Evolutionary conservation across 1,140 invertebrate species (phyloP).

Genomic region (Tetragnatha versicolor): DNA sequence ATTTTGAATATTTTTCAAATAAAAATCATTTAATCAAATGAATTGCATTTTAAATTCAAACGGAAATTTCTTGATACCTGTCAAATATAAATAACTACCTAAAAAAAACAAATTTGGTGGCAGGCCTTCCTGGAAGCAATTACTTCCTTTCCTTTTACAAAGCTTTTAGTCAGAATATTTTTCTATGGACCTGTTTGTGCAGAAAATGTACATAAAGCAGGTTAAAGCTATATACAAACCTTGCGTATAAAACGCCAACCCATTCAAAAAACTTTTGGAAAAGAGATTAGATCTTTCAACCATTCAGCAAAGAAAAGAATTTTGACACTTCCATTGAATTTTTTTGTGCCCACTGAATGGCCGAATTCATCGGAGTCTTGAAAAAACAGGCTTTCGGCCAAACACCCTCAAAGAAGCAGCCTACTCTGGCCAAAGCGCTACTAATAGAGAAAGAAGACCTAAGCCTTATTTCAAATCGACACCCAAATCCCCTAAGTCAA

Average conservation of each 20-base stretch:
- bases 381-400: constrained; percentile 1
- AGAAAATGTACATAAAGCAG: neutral
- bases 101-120: neutral
- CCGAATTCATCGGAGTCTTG: constrained; percentile 17
- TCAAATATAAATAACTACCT: neutral
- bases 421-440: neutral
- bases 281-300: constrained; percentile 17
- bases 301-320: neutral
- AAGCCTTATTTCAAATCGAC: constrained; percentile 1
- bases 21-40: neutral
- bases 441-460: constrained; percentile 12
- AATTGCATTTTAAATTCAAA: neutral
- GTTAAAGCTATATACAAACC: neutral
- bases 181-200: neutral
- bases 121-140: too few species aligned
- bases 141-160: neutral
- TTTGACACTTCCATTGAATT: constrained; percentile 3
- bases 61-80: neutral
- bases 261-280: neutral
- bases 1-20: neutral
- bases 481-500: constrained; percentile 21
- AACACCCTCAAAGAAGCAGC: neutral
- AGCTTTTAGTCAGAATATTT: neutral
- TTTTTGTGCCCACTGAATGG: neutral
- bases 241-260: too few species aligned